Base-by-base conservation (phyloP, 2,113 vertebrate species). In the Tichodroma muraria region DNA sequence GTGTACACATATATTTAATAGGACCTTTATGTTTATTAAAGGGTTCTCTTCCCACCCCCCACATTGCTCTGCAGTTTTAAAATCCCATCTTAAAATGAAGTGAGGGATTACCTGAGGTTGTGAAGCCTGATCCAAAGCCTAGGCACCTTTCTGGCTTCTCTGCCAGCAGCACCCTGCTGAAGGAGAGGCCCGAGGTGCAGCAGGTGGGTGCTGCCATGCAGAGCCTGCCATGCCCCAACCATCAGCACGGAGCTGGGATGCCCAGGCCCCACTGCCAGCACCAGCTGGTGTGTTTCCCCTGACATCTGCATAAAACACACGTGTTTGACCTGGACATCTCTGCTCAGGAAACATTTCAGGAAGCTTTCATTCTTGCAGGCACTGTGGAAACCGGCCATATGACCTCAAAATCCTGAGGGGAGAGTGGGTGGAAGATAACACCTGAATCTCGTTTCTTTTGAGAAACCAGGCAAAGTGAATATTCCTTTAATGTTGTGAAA, bases 11-110 rank as follows among this genome's bases (percentile, higher is more conserved):
- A 37, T 28, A 57, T 45, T 80, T 69, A 86, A 95, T 17, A 68
- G 40, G 65, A 89, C 87, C 93, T 94, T 86, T 78, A 86, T n/a
- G 35, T 66, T 89, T 85, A 87, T 87, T 80, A 73, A 87, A 77
- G 37, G 8, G 11, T 37, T 80, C 54, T 86, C 78, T 83, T 89
- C 65, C 47, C 30, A 50, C 33, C 78, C 69, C 57, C 81, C 73
- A 80, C 65, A 84, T 15, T 54, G 69, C 78, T 75, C 73, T 60
- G 81, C 87, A 84, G 40, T 82, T 93, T 87, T 76, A 30, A 93
- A 95, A 95, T 82, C 52, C 54, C 59, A 63, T 64, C 13, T 87
- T 42, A 17, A 60, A 81, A 87, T 4, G 44, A 92, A 87, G 61
- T 5, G 11, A 89, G 44, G 61, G 77, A 94, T 92, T 94, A 89